Percentiles rank a stretch among this genome's conserved stretches.
phyloP scores from a whole-genome alignment of 2,797 vertebrate genomes.

The Tragelaphus oryx region DNA sequence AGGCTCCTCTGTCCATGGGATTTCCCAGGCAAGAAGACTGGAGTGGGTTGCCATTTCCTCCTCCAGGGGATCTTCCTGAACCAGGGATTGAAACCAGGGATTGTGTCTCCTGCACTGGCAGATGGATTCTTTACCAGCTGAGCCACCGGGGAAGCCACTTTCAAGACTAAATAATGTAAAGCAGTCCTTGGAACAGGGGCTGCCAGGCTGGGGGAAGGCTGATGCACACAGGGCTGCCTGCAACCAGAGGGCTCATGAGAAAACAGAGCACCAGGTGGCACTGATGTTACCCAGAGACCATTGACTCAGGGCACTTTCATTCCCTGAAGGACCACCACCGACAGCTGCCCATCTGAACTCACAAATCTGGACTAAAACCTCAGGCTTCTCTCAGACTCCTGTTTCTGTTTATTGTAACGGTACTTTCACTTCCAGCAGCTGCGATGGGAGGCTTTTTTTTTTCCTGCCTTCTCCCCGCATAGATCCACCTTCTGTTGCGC shows the following conservation, averaged over 20 bases:
- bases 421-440: background rate
- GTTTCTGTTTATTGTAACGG: background rate
- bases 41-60: background rate
- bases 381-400: background rate
- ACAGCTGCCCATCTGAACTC: background rate
- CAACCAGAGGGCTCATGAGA: fast-evolving
- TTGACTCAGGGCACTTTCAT: background rate
- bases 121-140: background rate
- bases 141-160: background rate
- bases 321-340: background rate
- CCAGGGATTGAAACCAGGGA: background rate
- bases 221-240: fast-evolving
- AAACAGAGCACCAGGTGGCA: fast-evolving
- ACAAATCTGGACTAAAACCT: background rate
- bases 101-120: background rate
- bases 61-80: background rate
- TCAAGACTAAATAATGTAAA: background rate
- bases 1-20: no score
- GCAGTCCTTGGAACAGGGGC: background rate
- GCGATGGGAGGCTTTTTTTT: background rate
- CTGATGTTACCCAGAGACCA: no score
- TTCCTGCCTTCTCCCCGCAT: no score
- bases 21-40: background rate
- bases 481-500: background rate
- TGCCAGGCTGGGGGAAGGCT: background rate